These are phyloP conservation scores for Synanthedon vespiformis DNA, from an alignment of 2,888 invertebrate genomes.

Conservation along the genomic window DNA sequence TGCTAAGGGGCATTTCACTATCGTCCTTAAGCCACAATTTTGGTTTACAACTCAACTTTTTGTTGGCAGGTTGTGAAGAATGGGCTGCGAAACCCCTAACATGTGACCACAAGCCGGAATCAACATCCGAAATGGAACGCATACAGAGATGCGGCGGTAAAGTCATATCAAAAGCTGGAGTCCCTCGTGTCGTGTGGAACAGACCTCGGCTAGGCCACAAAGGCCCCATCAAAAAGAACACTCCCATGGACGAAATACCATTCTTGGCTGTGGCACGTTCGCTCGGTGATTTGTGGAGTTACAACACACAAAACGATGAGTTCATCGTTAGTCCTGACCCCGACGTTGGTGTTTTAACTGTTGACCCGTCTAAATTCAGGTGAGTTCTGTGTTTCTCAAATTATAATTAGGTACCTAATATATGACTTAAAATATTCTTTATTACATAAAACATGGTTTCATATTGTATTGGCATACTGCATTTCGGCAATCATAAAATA, in stretches of 20 bases:
- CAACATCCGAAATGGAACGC: constrained; percentile 82
- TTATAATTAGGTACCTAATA: too few relatives aligned
- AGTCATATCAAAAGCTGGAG: constrained; percentile 80
- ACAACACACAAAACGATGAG: constrained; percentile 88
- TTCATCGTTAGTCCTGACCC: constrained; percentile 99
- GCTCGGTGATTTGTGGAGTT: constrained; percentile 97
- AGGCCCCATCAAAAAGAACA: constrained; percentile 90
- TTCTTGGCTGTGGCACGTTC: constrained; percentile 97
- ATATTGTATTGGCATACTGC: too few relatives aligned
- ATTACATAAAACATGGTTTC: too few relatives aligned
- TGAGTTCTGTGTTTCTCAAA: constrained; percentile 17
- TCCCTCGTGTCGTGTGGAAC: constrained; percentile 97
- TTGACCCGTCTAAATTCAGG: constrained; percentile 81
- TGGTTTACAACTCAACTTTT: too few relatives aligned
- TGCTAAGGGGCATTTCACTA: too few relatives aligned
- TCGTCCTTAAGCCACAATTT: too few relatives aligned
- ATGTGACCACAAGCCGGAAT: constrained; percentile 96
- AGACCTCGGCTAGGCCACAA: constrained; percentile 82
- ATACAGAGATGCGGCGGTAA: constrained; percentile 88
- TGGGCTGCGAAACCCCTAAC: constrained; percentile 89
- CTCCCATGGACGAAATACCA: constrained; percentile 93
- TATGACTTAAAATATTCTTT: too few relatives aligned
- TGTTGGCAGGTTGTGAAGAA: constrained; percentile 63
- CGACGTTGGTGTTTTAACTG: constrained; percentile 88
- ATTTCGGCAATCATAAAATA: too few relatives aligned